Evolutionary conservation across 2,113 vertebrate species (phyloP).

Genomic region (Gallinago paraguaiae): DNA sequence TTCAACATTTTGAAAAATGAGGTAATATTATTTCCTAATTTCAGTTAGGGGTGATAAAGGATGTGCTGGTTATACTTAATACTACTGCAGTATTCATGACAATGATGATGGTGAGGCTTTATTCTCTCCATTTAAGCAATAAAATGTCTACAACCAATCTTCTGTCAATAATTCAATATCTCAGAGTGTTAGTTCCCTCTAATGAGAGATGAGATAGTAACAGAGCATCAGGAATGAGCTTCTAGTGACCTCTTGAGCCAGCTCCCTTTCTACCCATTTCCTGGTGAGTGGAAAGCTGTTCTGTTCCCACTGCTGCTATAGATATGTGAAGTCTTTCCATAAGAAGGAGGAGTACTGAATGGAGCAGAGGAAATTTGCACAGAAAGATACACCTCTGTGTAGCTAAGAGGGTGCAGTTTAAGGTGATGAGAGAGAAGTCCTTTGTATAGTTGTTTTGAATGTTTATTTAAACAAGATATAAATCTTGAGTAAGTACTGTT

Average conservation of each 20-base stretch:
- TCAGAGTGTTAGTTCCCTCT: neutral
- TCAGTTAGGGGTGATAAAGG: neutral
- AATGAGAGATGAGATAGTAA: neutral
- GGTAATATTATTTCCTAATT: neutral
- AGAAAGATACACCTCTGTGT: neutral
- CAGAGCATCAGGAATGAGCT: neutral
- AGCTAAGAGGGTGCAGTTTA: neutral
- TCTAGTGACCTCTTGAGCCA: neutral
- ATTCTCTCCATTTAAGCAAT: neutral
- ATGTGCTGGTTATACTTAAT: neutral
- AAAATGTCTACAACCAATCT: neutral
- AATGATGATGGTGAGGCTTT: neutral
- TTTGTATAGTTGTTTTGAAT: neutral
- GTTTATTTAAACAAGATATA: constrained; percentile 1
- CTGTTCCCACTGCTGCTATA: neutral
- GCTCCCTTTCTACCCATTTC: neutral
- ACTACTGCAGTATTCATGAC: neutral
- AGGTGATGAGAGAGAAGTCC: neutral
- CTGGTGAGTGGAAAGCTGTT: neutral
- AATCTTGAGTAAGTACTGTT: neutral
- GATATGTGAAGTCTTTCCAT: neutral
- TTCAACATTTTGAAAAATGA: neutral
- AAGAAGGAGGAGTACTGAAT: neutral
- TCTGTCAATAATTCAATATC: neutral
- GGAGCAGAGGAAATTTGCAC: neutral